Evolutionary conservation across 2,888 invertebrate genomes (phyloP), one percentile per base, ranked within the genome.

Genomic region (Heteromurus nitidus): DNA sequence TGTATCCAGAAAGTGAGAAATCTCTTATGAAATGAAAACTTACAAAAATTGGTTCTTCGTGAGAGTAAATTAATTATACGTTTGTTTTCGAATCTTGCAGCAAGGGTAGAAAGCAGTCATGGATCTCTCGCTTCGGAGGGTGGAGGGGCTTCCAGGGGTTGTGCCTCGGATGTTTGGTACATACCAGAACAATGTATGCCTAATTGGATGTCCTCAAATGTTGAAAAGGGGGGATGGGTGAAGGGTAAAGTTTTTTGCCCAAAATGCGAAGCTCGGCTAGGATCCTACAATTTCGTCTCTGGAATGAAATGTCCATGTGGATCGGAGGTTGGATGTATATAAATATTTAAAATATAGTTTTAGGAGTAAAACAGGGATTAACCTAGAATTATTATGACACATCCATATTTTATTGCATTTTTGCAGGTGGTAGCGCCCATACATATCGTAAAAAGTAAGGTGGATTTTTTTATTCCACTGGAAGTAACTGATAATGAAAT

Each of bases 201-300:
- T 0, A 84, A 88, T 18, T 93, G 93, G 93, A 91, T 93, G 74
- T 90, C 88, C 80, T 74, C 85, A 30, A 90, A 89, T 88, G 88
- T 93, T 50, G 91, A 92, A 88, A 89, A 90, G 76, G 91, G 92
- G 84, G 89, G 91, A 67, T 93, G 93, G 93, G 91, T 91, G 0
- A 93, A 92, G 88, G 93, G 93, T n/a, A 92, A 92, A 89, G 88
- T 93, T 31, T 90, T 91, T 82, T 94, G 94, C 89, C 90, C 90
- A 77, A 84, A 83, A 62, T 94, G 94, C 89, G 89, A 91, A 55
- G 90, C 90, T 44, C 91, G 92, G 89, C 90, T 93, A 31, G 94
- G 93, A 9, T 91, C 92, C 3, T 93, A 93, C 88, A 92, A 93
- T 89, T 93, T 92, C 89, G 89, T 93, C 28, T 91, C 92, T 1